Base-by-base conservation (phyloP, 1,140 invertebrate species). In the Amphibalanus amphitrite region DNA sequence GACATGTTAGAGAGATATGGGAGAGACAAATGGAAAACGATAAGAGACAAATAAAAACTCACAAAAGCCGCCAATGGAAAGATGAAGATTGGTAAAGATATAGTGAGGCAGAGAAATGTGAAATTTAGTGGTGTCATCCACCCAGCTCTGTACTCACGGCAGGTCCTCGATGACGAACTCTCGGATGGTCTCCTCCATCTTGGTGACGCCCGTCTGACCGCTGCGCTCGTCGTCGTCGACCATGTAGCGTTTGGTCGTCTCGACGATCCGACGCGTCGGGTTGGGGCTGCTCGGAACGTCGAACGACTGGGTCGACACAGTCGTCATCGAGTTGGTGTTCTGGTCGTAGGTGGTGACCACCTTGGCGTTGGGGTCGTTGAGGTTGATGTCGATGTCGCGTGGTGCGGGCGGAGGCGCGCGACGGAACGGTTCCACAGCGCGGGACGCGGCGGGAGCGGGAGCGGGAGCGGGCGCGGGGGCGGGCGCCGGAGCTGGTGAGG, bases 141-240 rank as follows among this genome's bases (percentile, higher is more conserved):
- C 33, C 33, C 33, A 38, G 33, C 3, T 4, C 23, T 65, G 65
- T 28, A 67, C 65, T 67, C n/a, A 67, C 65, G 65, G 65, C 28
- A 67, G n/a, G 65, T 67, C 65, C 65, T 67, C 65, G 28, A 67
- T 67, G 65, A 67, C 65, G 65, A 67, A 67, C 28, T 67, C 65
- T 3, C 65, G 65, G 10, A 67, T 67, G 26, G 65, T 67, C n/a
- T 67, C 65, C 65, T 67, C 65, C 65, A 67, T 26, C 28, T 67
- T 67, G 17, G 26, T 67, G 17, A 67, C n/a, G 28, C 65, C 65
- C 8, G 65, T 13, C 26, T 28, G 65, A 10, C 28, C 17, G 28
- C 65, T 10, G 28, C 10, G 10, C 28, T 67, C 65, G 28, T 65
- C 64, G 20, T 67, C 65, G 65, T 67, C 65, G 10, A 67, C 65